Evolutionary conservation across 2,113 vertebrate genomes (phyloP).

Genomic region (Pterocles burchelli): DNA sequence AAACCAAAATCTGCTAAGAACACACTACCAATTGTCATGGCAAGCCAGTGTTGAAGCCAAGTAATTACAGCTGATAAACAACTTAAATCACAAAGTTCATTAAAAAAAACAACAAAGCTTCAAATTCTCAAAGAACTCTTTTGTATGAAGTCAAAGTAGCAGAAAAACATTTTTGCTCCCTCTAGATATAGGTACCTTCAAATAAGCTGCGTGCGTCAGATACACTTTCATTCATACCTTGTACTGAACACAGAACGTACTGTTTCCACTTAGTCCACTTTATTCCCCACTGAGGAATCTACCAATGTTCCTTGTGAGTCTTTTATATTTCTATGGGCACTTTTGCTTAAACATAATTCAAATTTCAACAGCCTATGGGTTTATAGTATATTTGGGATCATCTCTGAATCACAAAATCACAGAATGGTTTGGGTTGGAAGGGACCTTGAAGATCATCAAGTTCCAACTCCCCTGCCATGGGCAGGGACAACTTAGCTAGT

Average conservation of each 20-base stretch:
- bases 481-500: background rate
- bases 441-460: no score
- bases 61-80: background rate
- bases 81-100: background rate
- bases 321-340: background rate
- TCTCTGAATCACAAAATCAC: background rate
- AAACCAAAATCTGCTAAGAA: background rate
- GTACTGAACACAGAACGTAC: background rate
- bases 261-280: background rate
- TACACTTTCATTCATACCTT: background rate
- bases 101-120: background rate
- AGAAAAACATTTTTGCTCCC: background rate
- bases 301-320: background rate
- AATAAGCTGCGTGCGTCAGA: background rate
- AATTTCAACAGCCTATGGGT: background rate
- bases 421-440: no score
- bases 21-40: background rate
- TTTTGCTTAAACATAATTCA: background rate
- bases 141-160: background rate
- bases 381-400: constrained; percentile 14
- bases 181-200: background rate
- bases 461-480: no score
- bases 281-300: background rate
- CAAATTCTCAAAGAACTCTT: background rate
- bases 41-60: background rate